Base-by-base conservation (phyloP, 2,797 vertebrate species). In the Pseudotriccus pelzelni region DNA sequence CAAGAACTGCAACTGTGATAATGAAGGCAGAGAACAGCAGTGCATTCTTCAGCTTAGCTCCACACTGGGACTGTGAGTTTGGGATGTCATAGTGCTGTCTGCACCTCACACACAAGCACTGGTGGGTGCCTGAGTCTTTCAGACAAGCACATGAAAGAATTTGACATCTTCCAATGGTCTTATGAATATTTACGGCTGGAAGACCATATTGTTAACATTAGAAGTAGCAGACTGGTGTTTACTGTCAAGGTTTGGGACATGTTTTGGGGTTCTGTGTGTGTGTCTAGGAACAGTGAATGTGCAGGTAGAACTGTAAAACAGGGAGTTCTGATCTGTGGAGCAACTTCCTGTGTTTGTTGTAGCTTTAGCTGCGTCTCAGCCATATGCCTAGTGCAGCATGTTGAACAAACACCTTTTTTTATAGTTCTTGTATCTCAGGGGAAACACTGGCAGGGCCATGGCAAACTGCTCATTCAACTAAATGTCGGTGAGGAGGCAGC, bases 391-490 rank as follows among this genome's bases (percentile, higher is more conserved):
- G 24, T 89, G 90, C 77, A 76, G 88, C 72, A 75, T 91, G 90
- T 95, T 86, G 94, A 96, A 87, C 80, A 97, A 94, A 95, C 90
- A 80, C 90, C 91, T 92, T 88, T 97, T 96, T 94, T 90, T 86
- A 46, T 84, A 89, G 88, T 73, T 91, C 55, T 67, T 83, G 0
- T 85, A 41, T 93, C 93, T 93, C 80, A 34, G 59, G 63, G 74
- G 92, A 95, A 90, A 43, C 75, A 62, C 34, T 73, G 87, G 87
- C 68, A 87, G 84, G 82, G 60, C 87, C 70, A 70, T 41, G 41
- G 94, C 79, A 94, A 94, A 93, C 89, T 88, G 72, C 66, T 96
- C 37, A 25, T 89, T 93, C 95, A 87, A 86, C 46, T 66, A 53
- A 93, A 84, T 68, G 81, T 44, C 1, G 14, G 70, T 70, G 94